A percentile compares a stretch with the other conserved stretches of the same genome.
These are phyloP conservation scores for Apamea crenata DNA, from an alignment of 2,888 invertebrate species.

Conservation along the genomic window DNA sequence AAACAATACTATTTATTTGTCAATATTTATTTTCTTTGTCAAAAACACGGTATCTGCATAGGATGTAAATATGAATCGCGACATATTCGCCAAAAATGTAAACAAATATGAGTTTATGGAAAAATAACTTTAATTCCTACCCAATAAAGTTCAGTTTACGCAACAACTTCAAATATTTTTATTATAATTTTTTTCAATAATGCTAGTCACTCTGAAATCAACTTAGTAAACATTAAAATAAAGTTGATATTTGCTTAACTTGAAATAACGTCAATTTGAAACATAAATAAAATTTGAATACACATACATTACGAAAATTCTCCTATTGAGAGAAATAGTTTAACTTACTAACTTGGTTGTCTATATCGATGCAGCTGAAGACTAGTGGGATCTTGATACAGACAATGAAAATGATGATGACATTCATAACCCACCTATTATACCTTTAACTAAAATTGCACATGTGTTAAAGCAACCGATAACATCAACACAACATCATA, in stretches of 20 bases:
- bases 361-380: neutral
- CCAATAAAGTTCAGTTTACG: too few species aligned
- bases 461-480: slow-evolving; percentile 1
- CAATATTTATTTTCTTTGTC: neutral
- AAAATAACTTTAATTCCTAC: too few species aligned
- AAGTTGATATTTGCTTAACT: too few species aligned
- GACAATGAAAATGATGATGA: neutral
- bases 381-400: neutral
- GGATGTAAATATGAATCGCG: too few species aligned
- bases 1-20: neutral
- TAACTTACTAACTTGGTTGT: neutral
- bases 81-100: too few species aligned
- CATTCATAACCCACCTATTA: neutral
- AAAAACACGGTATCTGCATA: neutral
- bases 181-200: too few species aligned
- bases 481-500: slow-evolving; percentile 12
- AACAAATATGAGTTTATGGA: too few species aligned
- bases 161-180: too few species aligned
- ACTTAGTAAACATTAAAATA: too few species aligned
- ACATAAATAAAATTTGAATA: too few species aligned
- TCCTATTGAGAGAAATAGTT: neutral
- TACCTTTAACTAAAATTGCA: neutral
- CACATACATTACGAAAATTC: neutral
- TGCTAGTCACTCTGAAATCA: too few species aligned
- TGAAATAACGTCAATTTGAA: too few species aligned